Evolutionary conservation across 2,888 invertebrate genomes (phyloP).

Genomic region (Phasia obesa): DNA sequence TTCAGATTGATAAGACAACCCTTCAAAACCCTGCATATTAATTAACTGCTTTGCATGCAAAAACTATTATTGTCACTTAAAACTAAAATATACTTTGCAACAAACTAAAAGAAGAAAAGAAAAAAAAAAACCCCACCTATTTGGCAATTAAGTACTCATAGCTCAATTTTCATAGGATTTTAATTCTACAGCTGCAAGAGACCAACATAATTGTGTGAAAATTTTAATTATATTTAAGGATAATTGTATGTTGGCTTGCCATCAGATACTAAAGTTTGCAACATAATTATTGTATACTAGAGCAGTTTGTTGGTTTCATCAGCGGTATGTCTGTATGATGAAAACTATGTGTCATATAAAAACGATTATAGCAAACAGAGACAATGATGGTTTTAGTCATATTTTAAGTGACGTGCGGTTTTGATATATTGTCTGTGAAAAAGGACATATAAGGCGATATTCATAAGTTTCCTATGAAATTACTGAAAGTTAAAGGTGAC

Average conservation of each 20-base stretch:
- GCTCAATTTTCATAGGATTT: constrained; percentile 28
- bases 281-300: constrained; percentile 5
- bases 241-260: neutral
- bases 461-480: no score
- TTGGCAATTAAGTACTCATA: constrained; percentile 44
- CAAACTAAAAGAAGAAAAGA: neutral
- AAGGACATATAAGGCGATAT: no score
- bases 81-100: neutral
- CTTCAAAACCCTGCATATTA: constrained; percentile 15
- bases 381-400: constrained; percentile 31
- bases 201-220: constrained; percentile 37
- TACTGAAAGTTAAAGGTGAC: no score
- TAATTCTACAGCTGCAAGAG: neutral
- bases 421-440: neutral
- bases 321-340: neutral
- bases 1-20: constrained; percentile 11
- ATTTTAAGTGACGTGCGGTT: constrained; percentile 9
- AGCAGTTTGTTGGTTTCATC: neutral
- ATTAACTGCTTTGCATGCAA: constrained; percentile 55
- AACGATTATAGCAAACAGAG: constrained; percentile 46
- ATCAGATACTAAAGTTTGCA: neutral
- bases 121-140: constrained; percentile 21
- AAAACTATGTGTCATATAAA: constrained; percentile 34
- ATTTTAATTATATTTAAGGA: constrained; percentile 47
- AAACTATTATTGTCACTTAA: constrained; percentile 30